These are phyloP conservation scores for Streblospio benedicti DNA, from an alignment of 1,140 invertebrate genomes.

Conservation along the genomic window DNA sequence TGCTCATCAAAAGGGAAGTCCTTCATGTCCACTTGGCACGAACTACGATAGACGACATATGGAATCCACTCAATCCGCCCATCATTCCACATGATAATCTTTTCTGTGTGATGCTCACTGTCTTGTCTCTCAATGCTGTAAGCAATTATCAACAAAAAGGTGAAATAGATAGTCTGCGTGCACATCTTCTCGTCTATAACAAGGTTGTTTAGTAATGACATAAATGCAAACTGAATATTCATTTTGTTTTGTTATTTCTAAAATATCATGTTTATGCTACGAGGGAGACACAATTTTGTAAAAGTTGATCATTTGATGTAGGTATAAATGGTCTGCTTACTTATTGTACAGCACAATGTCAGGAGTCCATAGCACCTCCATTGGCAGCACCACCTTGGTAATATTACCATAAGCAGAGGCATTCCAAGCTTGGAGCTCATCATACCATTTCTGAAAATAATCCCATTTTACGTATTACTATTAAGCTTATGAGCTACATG, in stretches of 20 bases:
- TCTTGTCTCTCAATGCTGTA: not conserved
- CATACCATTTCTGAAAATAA: no score
- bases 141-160: not conserved
- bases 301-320: not conserved
- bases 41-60: constrained; percentile 97
- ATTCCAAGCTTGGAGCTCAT: no score
- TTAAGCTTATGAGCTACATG: no score
- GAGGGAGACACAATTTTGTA: not conserved
- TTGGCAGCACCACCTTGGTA: no score
- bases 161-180: not conserved
- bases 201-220: not conserved
- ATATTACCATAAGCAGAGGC: no score
- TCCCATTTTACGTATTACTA: no score
- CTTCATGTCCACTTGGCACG: constrained; percentile 98
- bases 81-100: constrained; percentile 89
- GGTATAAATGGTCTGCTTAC: constrained; percentile 7
- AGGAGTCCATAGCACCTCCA: constrained; percentile 30
- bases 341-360: constrained; percentile 26
- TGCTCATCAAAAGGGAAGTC: constrained; percentile 99
- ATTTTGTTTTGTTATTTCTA: not conserved
- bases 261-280: not conserved
- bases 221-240: not conserved
- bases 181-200: not conserved
- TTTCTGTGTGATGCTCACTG: constrained; percentile 59
- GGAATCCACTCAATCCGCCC: constrained; percentile 93